Evolutionary conservation across 2,797 vertebrate genomes (phyloP), one percentile per base, ranked within the genome.

Genomic region (Xiphophorus birchmanni): DNA sequence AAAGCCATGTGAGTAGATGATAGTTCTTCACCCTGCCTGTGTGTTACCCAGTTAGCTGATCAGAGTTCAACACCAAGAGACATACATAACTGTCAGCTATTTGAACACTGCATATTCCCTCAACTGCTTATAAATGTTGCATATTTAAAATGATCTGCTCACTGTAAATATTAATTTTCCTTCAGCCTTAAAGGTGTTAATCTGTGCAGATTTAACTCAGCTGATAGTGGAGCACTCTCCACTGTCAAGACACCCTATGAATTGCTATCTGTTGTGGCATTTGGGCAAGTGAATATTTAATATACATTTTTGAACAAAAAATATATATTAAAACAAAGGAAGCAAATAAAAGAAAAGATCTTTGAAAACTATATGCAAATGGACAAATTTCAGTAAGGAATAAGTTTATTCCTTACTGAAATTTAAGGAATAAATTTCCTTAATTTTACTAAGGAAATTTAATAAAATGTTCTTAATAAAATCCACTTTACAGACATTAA

Each of bases 1-100:
- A 42, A 45, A 85, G 79, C 82, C 89, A 75, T 80, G 83, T 29
- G 73, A 80, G 85, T 76, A 52, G 15, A 8, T 80, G 78, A 54
- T 56, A 58, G 73, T 90, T 76, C 73, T 74, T 76, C 73, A 74
- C 37, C 0, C 54, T 82, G 80, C 83, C 77, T 80, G 84, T 76
- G 73, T 77, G 75, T 81, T 76, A 52, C 47, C 78, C 83, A 73
- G 40, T 80, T 85, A 76, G 79, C 69, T 88, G 81, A 84, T 76
- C 69, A 72, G 47, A 81, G 79, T 73, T 75, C 67, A 76, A 18
- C 71, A 84, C 74, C 83, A 69, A 60, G 42, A 82, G 72, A 79
- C 76, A 73, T 60, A 79, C 76, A 73, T 60, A 78, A 40, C 63
- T 37, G 18, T 63, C 75, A 71, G 74, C 37, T 45, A 26, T 80